A percentile compares a stretch with the other conserved stretches of the same genome.
phyloP scores from a whole-genome alignment of 2,888 invertebrate species.

The Zaprionus lineosus region DNA sequence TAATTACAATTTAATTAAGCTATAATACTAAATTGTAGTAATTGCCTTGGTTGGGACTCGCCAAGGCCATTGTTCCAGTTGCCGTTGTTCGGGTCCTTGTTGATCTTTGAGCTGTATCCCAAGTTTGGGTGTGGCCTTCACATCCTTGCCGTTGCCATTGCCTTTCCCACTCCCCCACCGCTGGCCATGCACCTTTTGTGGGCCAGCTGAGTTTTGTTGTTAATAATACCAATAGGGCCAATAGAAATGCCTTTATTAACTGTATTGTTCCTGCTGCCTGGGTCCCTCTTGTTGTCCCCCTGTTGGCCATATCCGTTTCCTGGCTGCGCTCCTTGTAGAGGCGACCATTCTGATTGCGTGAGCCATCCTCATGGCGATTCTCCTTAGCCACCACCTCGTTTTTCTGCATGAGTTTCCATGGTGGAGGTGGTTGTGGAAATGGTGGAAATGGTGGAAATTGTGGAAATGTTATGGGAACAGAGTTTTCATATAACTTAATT shows the following conservation, averaged over 20 bases:
- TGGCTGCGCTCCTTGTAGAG: slow-evolving; percentile 80
- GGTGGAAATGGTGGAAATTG: slow-evolving; percentile 4
- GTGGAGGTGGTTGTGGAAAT: background rate
- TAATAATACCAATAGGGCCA: slow-evolving; percentile 62
- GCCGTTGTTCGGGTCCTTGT: slow-evolving; percentile 13
- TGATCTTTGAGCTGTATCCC: slow-evolving; percentile 6
- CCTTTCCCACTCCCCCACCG: background rate
- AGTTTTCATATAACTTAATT: background rate
- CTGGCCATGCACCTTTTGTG: slow-evolving; percentile 10
- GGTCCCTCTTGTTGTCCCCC: slow-evolving; percentile 14
- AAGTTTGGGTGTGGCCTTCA: background rate
- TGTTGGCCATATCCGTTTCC: slow-evolving; percentile 67
- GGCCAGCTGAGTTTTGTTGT: slow-evolving; percentile 18
- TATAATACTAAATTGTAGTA: slow-evolving; percentile 56
- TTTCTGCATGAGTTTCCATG: slow-evolving; percentile 60
- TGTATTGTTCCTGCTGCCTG: slow-evolving; percentile 32
- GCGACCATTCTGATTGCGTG: slow-evolving; percentile 82
- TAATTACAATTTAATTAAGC: slow-evolving; percentile 69
- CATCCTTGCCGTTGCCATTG: background rate
- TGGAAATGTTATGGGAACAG: slow-evolving; percentile 9
- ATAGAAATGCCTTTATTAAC: slow-evolving; percentile 65
- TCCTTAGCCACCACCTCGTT: slow-evolving; percentile 81
- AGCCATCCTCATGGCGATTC: slow-evolving; percentile 81
- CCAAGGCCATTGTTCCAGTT: background rate
- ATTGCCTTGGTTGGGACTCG: background rate